These are phyloP conservation scores for Meloe dianella DNA, from an alignment of 2,888 invertebrate genomes.

Conservation along the genomic window DNA sequence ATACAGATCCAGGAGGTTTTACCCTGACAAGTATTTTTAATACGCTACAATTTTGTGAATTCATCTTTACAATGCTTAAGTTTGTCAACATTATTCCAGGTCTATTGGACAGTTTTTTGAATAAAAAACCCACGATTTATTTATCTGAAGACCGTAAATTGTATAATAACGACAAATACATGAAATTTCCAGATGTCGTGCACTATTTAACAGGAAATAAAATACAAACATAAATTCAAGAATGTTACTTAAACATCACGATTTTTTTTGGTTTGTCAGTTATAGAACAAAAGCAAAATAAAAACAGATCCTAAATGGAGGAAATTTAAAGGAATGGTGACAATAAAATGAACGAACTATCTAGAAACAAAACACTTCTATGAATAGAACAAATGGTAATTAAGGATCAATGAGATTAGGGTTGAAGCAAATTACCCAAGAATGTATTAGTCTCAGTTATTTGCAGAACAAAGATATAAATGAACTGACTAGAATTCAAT, in stretches of 20 bases:
- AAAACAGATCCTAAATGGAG: constrained; percentile 19
- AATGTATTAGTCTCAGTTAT: constrained; percentile 38
- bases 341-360: constrained; percentile 27
- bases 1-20: no score
- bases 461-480: constrained; percentile 39
- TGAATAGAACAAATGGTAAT: constrained; percentile 43
- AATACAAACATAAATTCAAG: constrained; percentile 24
- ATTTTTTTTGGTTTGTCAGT: constrained; percentile 26
- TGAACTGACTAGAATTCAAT: constrained; percentile 34
- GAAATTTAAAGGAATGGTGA: constrained; percentile 20
- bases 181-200: constrained; percentile 30
- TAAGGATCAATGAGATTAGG: constrained; percentile 40
- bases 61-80: constrained; percentile 13
- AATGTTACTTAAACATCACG: constrained; percentile 28
- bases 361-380: constrained; percentile 34
- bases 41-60: no score
- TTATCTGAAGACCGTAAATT: constrained; percentile 22
- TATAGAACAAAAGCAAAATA: constrained; percentile 20
- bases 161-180: constrained; percentile 29
- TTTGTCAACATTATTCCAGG: not conserved
- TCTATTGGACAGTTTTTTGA: not conserved
- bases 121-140: constrained; percentile 11
- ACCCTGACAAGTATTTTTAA: no score
- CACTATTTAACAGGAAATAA: constrained; percentile 22
- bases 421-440: constrained; percentile 37